phyloP scores from a whole-genome alignment of 2,797 vertebrate species.

The Pantherophis alleghaniensis region DNA sequence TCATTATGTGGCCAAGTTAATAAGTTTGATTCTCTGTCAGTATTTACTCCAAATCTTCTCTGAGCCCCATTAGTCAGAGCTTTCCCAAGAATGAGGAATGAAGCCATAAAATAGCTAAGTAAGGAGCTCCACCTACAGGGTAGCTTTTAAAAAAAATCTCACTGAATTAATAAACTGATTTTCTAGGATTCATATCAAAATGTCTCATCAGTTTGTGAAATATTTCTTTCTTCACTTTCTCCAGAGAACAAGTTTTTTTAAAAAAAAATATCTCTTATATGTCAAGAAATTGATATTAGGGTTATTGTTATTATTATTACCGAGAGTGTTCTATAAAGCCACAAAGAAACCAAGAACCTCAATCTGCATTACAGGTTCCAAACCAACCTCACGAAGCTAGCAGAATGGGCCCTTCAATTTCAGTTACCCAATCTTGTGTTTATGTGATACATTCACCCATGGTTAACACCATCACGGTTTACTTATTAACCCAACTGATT shows the following conservation, averaged over 20 bases:
- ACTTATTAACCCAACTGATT: background rate
- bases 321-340: background rate
- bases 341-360: background rate
- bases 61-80: background rate
- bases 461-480: background rate
- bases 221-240: background rate
- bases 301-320: background rate
- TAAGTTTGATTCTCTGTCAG: constrained; percentile 20
- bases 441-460: background rate
- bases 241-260: background rate
- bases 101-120: constrained; percentile 25
- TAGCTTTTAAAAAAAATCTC: background rate
- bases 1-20: constrained; percentile 13
- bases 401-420: background rate
- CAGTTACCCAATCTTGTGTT: background rate
- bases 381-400: background rate
- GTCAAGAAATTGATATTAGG: background rate
- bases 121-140: constrained; percentile 69
- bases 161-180: background rate
- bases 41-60: constrained; percentile 18
- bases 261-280: background rate
- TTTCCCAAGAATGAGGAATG: background rate
- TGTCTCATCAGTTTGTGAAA: background rate
- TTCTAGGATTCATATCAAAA: background rate
- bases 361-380: background rate